A percentile compares a stretch with the other conserved stretches of the same genome.
phyloP scores from a whole-genome alignment of 1,140 invertebrate genomes.

The Eufriesea mexicana region DNA sequence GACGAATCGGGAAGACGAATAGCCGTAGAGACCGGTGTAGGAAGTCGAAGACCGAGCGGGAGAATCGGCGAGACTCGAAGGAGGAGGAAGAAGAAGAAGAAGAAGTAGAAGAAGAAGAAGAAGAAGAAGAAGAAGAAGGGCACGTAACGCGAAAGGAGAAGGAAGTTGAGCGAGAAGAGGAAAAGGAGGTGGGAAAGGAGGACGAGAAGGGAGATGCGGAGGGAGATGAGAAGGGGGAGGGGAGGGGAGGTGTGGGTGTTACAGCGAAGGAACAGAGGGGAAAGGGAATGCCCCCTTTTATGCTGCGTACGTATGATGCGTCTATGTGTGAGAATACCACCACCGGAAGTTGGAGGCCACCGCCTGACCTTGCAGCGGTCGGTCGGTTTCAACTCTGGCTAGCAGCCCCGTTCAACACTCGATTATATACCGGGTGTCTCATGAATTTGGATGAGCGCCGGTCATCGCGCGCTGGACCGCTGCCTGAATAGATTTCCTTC shows the following conservation, averaged over 20 bases:
- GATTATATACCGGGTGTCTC: slow-evolving; percentile 66
- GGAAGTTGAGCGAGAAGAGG: background rate
- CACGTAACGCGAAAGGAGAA: background rate
- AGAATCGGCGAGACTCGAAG: background rate
- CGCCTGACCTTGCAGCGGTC: slow-evolving; percentile 79
- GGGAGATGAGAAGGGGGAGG: too few relatives aligned
- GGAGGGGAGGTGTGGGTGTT: slow-evolving; percentile 8
- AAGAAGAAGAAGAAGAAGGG: background rate
- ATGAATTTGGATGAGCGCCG: slow-evolving; percentile 30
- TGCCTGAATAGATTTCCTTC: slow-evolving; percentile 16
- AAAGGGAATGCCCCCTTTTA: slow-evolving; percentile 58
- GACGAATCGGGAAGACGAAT: background rate
- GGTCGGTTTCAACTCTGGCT: slow-evolving; percentile 70
- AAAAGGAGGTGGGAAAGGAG: background rate
- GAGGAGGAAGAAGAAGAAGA: background rate
- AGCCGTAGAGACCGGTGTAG: background rate
- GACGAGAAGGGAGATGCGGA: too few relatives aligned
- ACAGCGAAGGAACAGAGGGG: slow-evolving; percentile 8
- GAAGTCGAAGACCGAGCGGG: background rate
- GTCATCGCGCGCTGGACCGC: background rate
- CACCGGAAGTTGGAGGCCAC: slow-evolving; percentile 82
- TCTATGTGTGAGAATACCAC: slow-evolving; percentile 66
- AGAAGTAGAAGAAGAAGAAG: too few relatives aligned
- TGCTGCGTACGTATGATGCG: slow-evolving; percentile 56
- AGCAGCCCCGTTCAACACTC: slow-evolving; percentile 67